phyloP scores from a whole-genome alignment of 2,797 vertebrate species.

The Champsocephalus esox region DNA sequence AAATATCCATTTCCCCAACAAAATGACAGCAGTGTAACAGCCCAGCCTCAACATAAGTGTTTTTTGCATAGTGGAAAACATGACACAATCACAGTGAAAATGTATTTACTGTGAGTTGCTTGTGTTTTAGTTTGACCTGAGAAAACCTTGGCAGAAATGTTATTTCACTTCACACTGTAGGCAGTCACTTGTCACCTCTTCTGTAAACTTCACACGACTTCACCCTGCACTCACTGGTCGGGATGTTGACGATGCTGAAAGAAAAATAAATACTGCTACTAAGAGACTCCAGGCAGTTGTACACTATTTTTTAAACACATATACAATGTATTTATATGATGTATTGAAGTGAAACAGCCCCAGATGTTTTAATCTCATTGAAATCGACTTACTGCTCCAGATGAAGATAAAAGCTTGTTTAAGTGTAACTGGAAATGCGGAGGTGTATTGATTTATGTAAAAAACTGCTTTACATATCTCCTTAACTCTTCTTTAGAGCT shows the following conservation, averaged over 20 bases:
- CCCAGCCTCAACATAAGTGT: neutral
- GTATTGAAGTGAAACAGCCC: neutral
- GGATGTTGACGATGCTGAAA: neutral
- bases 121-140: conserved; percentile 11
- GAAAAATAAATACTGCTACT: conserved; percentile 1
- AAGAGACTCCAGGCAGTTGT: neutral
- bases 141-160: conserved; percentile 7
- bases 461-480: conserved; percentile 21
- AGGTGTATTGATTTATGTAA: conserved; percentile 58
- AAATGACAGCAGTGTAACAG: neutral
- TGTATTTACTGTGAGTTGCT: neutral
- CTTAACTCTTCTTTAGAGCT: conserved; percentile 23
- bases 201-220: neutral
- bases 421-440: conserved; percentile 11
- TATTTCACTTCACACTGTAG: conserved; percentile 8
- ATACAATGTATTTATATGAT: neutral
- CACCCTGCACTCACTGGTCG: neutral
- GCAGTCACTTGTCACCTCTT: neutral
- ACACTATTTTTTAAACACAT: neutral
- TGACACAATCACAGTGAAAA: neutral
- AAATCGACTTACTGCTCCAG: neutral
- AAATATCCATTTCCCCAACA: neutral
- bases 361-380: neutral
- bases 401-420: conserved; percentile 5
- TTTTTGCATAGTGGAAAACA: neutral